Percentiles rank a stretch among this genome's conserved stretches.
Evolutionary conservation across 2,113 vertebrate genomes (phyloP).

Genomic region (Tupaia chinensis): DNA sequence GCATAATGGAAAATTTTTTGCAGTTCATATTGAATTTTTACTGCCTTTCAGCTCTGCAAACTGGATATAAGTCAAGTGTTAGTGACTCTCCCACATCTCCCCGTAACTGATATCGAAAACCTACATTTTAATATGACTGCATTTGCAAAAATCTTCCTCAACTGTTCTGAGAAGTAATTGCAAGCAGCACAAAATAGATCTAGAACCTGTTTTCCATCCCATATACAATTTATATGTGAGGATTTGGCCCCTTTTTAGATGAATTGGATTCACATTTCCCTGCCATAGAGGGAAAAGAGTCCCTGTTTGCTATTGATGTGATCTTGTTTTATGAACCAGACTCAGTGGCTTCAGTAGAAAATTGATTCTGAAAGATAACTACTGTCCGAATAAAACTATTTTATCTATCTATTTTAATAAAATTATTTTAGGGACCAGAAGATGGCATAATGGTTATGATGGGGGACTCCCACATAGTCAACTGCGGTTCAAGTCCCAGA

Average conservation of each 20-base stretch:
- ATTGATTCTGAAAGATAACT: conserved; percentile 54
- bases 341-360: background rate
- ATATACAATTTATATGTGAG: background rate
- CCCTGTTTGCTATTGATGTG: background rate
- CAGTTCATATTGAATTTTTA: conserved; percentile 35
- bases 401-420: background rate
- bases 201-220: background rate
- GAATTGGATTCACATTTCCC: background rate
- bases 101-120: conserved; percentile 27
- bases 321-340: conserved; percentile 24
- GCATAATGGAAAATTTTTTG: conserved; percentile 55
- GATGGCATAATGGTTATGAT: too few relatives aligned
- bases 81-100: background rate
- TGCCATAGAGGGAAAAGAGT: background rate
- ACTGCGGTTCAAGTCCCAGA: too few relatives aligned
- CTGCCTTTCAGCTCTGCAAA: conserved; percentile 36
- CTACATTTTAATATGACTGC: background rate
- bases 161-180: conserved; percentile 15
- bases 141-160: background rate
- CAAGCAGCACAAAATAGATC: background rate
- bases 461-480: too few relatives aligned
- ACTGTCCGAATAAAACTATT: conserved; percentile 31
- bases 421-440: too few relatives aligned
- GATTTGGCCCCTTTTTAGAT: background rate
- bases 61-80: background rate